Evolutionary conservation across 2,113 vertebrate genomes (phyloP).

Genomic region (Egretta garzetta): DNA sequence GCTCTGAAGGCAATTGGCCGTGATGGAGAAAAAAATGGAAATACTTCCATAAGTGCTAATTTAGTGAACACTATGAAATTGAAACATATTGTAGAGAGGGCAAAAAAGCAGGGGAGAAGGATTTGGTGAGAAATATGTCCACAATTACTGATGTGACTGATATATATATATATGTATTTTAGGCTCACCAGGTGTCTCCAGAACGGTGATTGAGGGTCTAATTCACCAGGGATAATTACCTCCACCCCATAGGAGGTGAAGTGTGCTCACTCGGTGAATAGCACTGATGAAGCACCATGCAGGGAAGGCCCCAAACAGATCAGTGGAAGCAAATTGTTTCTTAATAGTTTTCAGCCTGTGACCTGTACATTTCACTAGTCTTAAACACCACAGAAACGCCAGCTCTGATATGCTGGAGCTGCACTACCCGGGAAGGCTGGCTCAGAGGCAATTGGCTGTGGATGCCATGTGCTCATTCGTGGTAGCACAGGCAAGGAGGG

Average conservation of each 20-base stretch:
- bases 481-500: neutral
- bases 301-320: neutral
- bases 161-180: neutral
- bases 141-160: neutral
- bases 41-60: neutral
- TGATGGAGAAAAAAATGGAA: neutral
- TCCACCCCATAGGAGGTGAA: neutral
- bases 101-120: neutral
- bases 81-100: neutral
- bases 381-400: neutral
- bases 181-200: neutral
- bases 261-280: neutral
- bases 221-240: constrained; percentile 34
- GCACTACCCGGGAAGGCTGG: neutral
- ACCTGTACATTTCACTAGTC: neutral
- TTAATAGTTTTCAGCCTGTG: constrained; percentile 3
- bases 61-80: neutral
- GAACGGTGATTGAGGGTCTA: neutral
- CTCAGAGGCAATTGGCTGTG: neutral
- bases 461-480: neutral
- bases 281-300: neutral
- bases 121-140: neutral
- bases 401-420: neutral
- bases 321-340: neutral
- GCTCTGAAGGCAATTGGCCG: neutral